Conservation (phyloP, 2,113 vertebrate species). For the Lampris incognitus region DNA sequence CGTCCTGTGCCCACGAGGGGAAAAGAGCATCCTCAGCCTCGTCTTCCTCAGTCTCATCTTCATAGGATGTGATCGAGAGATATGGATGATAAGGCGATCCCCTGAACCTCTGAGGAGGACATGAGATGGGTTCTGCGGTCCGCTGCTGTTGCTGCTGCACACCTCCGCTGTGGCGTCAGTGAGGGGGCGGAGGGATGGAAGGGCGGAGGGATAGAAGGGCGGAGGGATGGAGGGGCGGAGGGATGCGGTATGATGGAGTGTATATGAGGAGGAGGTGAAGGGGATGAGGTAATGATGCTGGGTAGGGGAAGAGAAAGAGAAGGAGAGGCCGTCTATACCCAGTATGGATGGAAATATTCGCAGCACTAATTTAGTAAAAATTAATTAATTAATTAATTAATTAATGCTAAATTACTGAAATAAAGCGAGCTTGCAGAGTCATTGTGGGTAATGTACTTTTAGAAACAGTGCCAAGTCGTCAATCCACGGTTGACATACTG, state of each 20-base stretch:
- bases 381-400: no score
- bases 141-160: constrained; percentile 25
- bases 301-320: background rate
- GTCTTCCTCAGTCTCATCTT: no score
- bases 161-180: constrained; percentile 59
- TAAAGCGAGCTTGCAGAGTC: no score
- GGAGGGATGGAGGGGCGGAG: constrained; percentile 46
- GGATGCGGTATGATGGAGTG: constrained; percentile 36
- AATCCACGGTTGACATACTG: no score
- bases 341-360: no score
- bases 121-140: background rate
- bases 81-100: constrained; percentile 3
- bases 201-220: constrained; percentile 47
- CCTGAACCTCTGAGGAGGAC: background rate
- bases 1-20: no score
- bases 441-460: no score
- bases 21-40: no score
- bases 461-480: no score
- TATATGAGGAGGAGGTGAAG: constrained; percentile 46
- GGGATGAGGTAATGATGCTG: constrained; percentile 68
- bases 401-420: no score
- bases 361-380: no score
- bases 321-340: background rate
- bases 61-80: background rate
- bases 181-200: constrained; percentile 46